Base-by-base conservation (phyloP, 2,113 vertebrate genomes). In the Dissostichus mawsoni region DNA sequence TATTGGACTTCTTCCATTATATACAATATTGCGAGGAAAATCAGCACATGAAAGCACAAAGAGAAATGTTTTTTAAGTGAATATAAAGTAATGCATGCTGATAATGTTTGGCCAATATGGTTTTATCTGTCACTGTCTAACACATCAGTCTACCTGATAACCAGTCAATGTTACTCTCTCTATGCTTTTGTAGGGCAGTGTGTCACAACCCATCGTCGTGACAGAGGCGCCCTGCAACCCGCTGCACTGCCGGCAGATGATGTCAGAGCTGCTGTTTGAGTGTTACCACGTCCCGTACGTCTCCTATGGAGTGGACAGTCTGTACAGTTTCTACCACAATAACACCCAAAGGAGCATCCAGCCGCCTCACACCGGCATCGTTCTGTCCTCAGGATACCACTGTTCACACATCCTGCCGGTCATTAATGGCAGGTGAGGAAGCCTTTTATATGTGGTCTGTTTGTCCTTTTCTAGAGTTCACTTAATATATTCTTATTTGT, bases 341-440 rank as follows among this genome's bases (percentile, higher is more conserved):
- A 95, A 91, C 58, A 83, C 23, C 50, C 93, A 93, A 57, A 80
- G 59, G 20, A 86, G 33, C 33, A 47, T 89, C 1, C 89, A 17
- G 59, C 84, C 87, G 10, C 89, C 94, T 11, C 93, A 95, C 83
- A 96, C 94, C 0, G 97, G 97, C 11, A 86, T 99, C 16, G 90
- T 99, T 17, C 87, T 99, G 78, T 98, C 98, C 4, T 99, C 97
- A 1, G 98, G 98, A 17, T 98, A 98, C 86, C 96, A 98, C 85
- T 98, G 97, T 74, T 99, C 97, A 0, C 98, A 99, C 76, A 92
- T 99, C 79, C 93, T 99, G 80, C 98, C 98, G 0, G 83, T 99
- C n/a, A 80, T 99, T 62, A 94, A 97, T 9, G 97, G 98, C 84
- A 98, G 98, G 98, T 99, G 72, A 94, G 95, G 14, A 81, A 41